Percentiles rank a stretch among this genome's conserved stretches.
Evolutionary conservation across 2,888 invertebrate genomes (phyloP).

Genomic region (Meteorus cinctellus): DNA sequence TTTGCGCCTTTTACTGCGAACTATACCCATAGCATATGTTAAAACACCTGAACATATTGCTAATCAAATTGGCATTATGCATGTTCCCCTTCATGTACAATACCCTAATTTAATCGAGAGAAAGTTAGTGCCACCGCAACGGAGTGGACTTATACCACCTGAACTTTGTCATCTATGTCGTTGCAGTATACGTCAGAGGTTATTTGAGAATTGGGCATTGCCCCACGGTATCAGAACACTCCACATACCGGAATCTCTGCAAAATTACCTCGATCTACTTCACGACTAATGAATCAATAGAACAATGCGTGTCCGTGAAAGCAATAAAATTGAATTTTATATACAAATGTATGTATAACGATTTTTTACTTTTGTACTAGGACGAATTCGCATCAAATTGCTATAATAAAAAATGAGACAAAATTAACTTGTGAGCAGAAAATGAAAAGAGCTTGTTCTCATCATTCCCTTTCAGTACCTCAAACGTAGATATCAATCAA

Average conservation of each 20-base stretch:
- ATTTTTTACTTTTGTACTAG: conserved; percentile 11
- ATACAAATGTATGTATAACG: not conserved
- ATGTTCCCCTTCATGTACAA: conserved; percentile 65
- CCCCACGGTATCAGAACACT: conserved; percentile 84
- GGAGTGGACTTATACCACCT: conserved; percentile 79
- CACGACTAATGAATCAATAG: conserved; percentile 76
- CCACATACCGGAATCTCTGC: conserved; percentile 80
- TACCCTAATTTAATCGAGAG: conserved; percentile 76
- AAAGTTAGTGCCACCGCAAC: conserved; percentile 77
- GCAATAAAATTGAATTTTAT: not conserved
- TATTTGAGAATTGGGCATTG: conserved; percentile 82
- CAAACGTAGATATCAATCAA: too few relatives aligned
- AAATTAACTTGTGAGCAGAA: not conserved
- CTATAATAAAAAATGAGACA: not conserved
- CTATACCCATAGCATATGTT: conserved; percentile 76
- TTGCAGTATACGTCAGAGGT: conserved; percentile 79
- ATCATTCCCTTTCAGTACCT: too few relatives aligned
- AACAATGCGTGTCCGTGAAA: not conserved
- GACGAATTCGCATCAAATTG: not conserved
- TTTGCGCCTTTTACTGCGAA: conserved; percentile 80
- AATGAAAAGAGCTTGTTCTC: not conserved
- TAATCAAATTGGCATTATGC: conserved; percentile 62
- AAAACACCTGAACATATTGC: conserved; percentile 66
- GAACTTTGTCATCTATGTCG: conserved; percentile 85
- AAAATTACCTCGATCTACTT: conserved; percentile 83